Evolutionary conservation across 1,140 invertebrate genomes (phyloP).

Genomic region (Neuroterus valhalla): DNA sequence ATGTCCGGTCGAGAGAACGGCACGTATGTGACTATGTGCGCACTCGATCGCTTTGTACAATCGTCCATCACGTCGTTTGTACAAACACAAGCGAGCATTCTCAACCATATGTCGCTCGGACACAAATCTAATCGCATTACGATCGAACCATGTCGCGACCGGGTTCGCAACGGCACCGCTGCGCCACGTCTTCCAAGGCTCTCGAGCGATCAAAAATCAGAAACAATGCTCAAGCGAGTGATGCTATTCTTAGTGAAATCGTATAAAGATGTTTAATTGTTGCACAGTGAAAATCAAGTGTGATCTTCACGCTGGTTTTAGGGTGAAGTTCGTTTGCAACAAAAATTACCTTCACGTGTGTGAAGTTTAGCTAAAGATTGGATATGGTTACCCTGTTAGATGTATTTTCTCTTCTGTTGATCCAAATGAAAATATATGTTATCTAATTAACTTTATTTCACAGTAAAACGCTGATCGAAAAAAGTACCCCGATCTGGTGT

Average conservation of each 20-base stretch:
- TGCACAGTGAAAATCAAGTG: too few species aligned
- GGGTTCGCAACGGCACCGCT: conserved; percentile 11
- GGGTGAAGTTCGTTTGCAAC: too few species aligned
- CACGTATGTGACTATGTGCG: conserved; percentile 7
- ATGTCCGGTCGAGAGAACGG: not conserved
- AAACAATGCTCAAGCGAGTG: not conserved
- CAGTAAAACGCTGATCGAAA: too few species aligned
- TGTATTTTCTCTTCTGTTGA: too few species aligned
- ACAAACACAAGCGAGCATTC: conserved; percentile 23
- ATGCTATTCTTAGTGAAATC: not conserved
- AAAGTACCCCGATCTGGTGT: too few species aligned
- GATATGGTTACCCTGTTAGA: too few species aligned
- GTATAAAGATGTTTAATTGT: too few species aligned
- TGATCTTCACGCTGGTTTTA: too few species aligned
- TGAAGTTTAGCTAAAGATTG: too few species aligned
- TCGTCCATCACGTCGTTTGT: conserved; percentile 30
- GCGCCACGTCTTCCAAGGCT: conserved; percentile 2
- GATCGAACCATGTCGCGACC: conserved; percentile 41
- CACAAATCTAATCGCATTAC: conserved; percentile 57
- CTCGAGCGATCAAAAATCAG: not conserved
- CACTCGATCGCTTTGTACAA: conserved; percentile 35
- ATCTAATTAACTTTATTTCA: too few species aligned
- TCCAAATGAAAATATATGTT: too few species aligned
- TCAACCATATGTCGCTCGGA: conserved; percentile 28
- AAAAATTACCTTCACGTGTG: too few species aligned